Conservation (phyloP, 2,113 vertebrate species). For the Nyctibius bracteatus region DNA sequence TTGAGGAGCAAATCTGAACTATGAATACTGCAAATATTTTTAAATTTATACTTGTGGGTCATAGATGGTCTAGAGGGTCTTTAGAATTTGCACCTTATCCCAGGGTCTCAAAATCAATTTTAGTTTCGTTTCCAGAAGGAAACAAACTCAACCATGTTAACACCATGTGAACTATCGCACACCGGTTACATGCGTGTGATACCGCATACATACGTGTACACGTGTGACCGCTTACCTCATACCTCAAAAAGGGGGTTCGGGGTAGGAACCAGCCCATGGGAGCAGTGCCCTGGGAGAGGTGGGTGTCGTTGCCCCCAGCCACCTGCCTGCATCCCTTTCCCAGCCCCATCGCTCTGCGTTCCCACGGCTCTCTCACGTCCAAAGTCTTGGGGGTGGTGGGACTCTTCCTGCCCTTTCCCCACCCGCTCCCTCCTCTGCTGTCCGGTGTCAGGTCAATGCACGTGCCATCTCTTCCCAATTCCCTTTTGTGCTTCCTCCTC, state of each 20-base stretch:
- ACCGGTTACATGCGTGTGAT: accelerated
- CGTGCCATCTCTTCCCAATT: background rate
- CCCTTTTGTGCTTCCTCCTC: background rate
- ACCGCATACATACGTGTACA: accelerated
- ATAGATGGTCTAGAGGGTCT: accelerated
- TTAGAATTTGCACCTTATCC: background rate
- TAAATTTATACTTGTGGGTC: background rate
- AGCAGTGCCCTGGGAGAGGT: background rate
- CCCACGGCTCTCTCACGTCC: background rate
- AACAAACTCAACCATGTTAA: background rate
- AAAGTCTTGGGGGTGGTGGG: background rate
- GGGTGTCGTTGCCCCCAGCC: background rate
- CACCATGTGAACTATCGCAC: accelerated
- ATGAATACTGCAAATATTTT: background rate
- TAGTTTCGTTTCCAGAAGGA: background rate
- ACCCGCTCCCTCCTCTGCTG: background rate
- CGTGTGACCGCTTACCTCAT: background rate
- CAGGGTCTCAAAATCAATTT: background rate
- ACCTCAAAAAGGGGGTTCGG: accelerated
- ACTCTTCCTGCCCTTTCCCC: background rate
- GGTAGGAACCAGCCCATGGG: accelerated
- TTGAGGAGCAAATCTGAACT: background rate
- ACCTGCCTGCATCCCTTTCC: background rate
- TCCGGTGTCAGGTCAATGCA: background rate
- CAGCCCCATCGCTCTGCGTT: background rate